Evolutionary conservation across 1,140 invertebrate species (phyloP), one percentile per base, ranked within the genome.

Genomic region (Cotesia typhae): DNA sequence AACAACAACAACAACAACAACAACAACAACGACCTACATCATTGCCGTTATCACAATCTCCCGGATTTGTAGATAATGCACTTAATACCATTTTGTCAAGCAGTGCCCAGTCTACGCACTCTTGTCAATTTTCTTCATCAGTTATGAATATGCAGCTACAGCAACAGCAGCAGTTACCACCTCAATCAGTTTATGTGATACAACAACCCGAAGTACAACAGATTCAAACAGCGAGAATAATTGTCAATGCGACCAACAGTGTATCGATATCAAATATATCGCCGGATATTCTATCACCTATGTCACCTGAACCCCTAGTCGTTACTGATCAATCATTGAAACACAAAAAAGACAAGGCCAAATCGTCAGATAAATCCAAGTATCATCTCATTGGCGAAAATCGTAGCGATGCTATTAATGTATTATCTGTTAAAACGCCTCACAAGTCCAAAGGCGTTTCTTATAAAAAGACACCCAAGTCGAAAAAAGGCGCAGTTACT

Each of bases 321-420:
- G 41, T 65, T 0, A 66, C 52, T 37, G 78, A 79, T 5, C 79
- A 82, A 7, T 76, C 76, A 1, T 60, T 78, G 0, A 85, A 81
- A 61, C 75, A 82, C 3, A 88, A 87, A 53, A 90, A 87, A 73
- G 88, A 90, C 1, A 88, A 87, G 64, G 80, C 81, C 1, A 84
- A 86, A 75, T 76, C 41, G 10, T 47, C 79, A 35, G 85, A 87
- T 12, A 88, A 88, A 66, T 85, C 85, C 0, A 90, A 89, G 74
- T 90, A 90, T 78, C 87, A 87, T 35, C 74, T 89, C 47, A 89
- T 90, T 28, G 86, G 87, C 51, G 86, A 88, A 4, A 84, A 84
- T 59, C 74, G 76, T 0, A 75, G 72, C 10, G 84, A 86, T 9
- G 41, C 67, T 0, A 77, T 82, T 0, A 81, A 83, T 57, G 81